Evolutionary conservation across 2,888 invertebrate species (phyloP).

Genomic region (Eueremaeus valkanovi): DNA sequence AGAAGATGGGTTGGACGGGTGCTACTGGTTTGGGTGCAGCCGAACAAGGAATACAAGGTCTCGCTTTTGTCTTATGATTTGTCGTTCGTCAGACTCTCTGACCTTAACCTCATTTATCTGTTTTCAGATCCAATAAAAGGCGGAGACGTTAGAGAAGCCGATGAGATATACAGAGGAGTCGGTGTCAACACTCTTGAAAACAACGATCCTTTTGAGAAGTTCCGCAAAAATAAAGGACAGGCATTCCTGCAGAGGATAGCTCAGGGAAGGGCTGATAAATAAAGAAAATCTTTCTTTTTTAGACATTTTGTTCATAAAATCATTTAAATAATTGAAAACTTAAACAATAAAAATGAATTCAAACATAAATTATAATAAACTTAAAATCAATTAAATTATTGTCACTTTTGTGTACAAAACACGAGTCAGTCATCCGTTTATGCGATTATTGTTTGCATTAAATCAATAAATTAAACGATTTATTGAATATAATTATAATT

Average conservation of each 20-base stretch:
- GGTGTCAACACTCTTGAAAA: conserved; percentile 64
- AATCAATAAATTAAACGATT: too few species aligned
- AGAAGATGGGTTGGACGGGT: conserved; percentile 97
- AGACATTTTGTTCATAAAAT: neutral
- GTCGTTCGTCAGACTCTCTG: neutral
- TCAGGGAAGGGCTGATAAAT: conserved; percentile 35
- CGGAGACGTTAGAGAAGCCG: conserved; percentile 79
- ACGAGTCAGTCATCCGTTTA: neutral
- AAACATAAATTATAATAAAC: neutral
- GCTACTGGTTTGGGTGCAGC: conserved; percentile 79
- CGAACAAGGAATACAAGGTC: conserved; percentile 81
- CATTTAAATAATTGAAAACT: neutral
- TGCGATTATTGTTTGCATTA: neutral
- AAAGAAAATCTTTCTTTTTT: neutral
- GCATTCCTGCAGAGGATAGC: conserved; percentile 92
- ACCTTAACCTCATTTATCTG: neutral
- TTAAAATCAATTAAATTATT: neutral
- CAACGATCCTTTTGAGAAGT: conserved; percentile 94
- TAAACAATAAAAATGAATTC: neutral
- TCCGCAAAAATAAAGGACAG: conserved; percentile 90
- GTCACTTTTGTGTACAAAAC: neutral
- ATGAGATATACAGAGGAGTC: conserved; percentile 91
- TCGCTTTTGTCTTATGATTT: neutral
- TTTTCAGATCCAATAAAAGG: conserved; percentile 79
- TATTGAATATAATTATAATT: too few species aligned